These are phyloP conservation scores for Leptodactylus fallax DNA, from an alignment of 2,797 vertebrate species.

Conservation along the genomic window DNA sequence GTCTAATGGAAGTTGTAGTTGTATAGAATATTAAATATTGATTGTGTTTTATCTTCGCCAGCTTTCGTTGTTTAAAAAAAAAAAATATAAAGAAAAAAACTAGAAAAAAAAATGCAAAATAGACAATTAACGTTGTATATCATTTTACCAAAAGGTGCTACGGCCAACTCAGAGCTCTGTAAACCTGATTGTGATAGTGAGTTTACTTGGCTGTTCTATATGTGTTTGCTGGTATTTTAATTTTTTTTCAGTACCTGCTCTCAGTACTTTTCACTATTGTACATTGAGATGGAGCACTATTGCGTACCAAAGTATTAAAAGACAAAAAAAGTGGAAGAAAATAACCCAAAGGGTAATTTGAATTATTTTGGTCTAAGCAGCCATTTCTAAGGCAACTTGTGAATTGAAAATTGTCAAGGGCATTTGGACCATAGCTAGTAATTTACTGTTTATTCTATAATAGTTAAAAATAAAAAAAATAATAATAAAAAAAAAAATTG, in stretches of 20 bases:
- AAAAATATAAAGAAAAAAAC: slow-evolving; percentile 70
- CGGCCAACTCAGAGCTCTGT: slow-evolving; percentile 74
- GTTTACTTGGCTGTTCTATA: slow-evolving; percentile 73
- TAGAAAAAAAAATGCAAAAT: slow-evolving; percentile 70
- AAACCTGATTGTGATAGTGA: slow-evolving; percentile 71
- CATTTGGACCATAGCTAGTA: slow-evolving; percentile 50
- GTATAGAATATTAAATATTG: slow-evolving; percentile 65
- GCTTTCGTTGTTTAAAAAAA: slow-evolving; percentile 64
- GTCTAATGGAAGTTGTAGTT: slow-evolving; percentile 56
- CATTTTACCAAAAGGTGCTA: slow-evolving; percentile 73
- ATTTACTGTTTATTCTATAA: slow-evolving; percentile 45
- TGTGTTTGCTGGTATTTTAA: slow-evolving; percentile 75
- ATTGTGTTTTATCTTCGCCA: slow-evolving; percentile 69
- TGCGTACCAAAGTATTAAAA: slow-evolving; percentile 82
- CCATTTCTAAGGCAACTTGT: slow-evolving; percentile 66
- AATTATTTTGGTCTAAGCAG: slow-evolving; percentile 72
- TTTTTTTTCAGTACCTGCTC: slow-evolving; percentile 68
- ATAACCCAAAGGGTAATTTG: slow-evolving; percentile 76
- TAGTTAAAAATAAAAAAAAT: slow-evolving; percentile 35
- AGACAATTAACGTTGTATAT: slow-evolving; percentile 69
- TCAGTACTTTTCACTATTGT: slow-evolving; percentile 73
- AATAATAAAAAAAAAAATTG: slow-evolving; percentile 23
- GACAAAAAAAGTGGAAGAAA: slow-evolving; percentile 21
- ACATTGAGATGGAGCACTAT: slow-evolving; percentile 79
- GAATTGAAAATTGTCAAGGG: slow-evolving; percentile 59